Base-by-base conservation (phyloP, 2,888 invertebrate genomes). In the Cynaeus angustus region DNA sequence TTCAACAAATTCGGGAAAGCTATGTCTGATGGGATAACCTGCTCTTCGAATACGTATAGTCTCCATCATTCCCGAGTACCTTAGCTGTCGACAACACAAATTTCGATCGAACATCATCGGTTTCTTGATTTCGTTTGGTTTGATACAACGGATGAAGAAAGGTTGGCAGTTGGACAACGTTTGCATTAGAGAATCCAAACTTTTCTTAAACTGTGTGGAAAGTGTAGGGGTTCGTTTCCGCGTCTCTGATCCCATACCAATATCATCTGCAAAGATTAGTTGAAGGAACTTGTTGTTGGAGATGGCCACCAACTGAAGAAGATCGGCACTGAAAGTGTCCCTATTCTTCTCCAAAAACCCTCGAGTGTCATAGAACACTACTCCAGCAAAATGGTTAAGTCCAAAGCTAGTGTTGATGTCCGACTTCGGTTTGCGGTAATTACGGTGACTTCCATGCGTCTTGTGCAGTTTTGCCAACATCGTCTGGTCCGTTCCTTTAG, bases 11-110 rank as follows among this genome's bases (percentile, higher is more conserved):
- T 98, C 97, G 62, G 90, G 89, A 84, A 99, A 99, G 56, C 94
- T 94, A 83, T 99, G 99, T 16, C 99, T 88, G 76, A 99, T 99
- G 0, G 99, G 99, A 85, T 99, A 99, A 8, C 99, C 99, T 9
- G 99, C 98, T 80, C 98, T 88, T 72, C 99, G 89, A 79, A 99
- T 99, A 78, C 98, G 88, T 73, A 99, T 99, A 0, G 99, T 99
- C 86, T 99, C 99, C 98, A 99, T 98, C 99, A 99, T 99, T 71
- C 99, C 99, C 0, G 99, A 99, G 83, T 99, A 99, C 72, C 99
- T 89, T 28, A 99, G 86, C 84, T 99, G 99, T 16, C 98, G 91
- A 81, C 98, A 97, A 79, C 99, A 99, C 21, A 99, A 87, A 41
- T 95, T 97, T 55, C 99, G 90, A 83, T 99, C 99, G 83, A 99